Evolutionary conservation across 1,140 invertebrate genomes (phyloP), one percentile per base, ranked within the genome.

Genomic region (Bombus terrestris): DNA sequence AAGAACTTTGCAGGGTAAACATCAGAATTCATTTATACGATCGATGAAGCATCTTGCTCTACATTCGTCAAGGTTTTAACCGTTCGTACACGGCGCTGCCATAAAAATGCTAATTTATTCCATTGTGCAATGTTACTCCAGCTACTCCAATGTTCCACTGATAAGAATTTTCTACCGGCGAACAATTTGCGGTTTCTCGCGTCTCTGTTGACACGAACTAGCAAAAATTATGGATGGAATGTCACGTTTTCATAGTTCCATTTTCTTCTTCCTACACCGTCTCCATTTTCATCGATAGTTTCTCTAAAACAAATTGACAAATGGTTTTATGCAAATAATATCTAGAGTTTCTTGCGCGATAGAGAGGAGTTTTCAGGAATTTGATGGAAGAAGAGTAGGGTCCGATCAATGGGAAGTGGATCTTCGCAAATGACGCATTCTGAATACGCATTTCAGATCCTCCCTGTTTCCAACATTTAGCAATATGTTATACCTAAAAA

Each of bases 11-110:
- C 69, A 28, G 69, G 53, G 69, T 78, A 83, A 83, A 83, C 82
- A 83, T 83, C 76, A 53, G 66, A 78, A 83, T 83, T 78, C 82
- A 77, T 75, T 78, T 69, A 47, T 39, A 32, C 75, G 35, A 83
- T 83, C 82, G 82, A 83, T 83, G 25, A 8, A 53, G n/a, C 39
- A 68, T 83, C 37, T 39, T 53, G 82, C 66, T 69, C 82, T n/a
- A 83, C 47, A 83, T 83, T 78, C 75, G 75, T 57, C 82, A 78
- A 83, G 82, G 82, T 53, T 78, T 43, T 10, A 10, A 22, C 13
- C 1, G 74, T 35, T 32, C 15, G 37, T 13, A 28, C 59, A 43
- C 37, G 10, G 18, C 35, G 32, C 28, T 32, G 47, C 18, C 43
- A 41, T 83, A 77, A 77, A 77, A 77, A 83, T 68, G 43, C 37